Conservation (phyloP, 2,797 vertebrate genomes). For the Lacerta viridis region DNA sequence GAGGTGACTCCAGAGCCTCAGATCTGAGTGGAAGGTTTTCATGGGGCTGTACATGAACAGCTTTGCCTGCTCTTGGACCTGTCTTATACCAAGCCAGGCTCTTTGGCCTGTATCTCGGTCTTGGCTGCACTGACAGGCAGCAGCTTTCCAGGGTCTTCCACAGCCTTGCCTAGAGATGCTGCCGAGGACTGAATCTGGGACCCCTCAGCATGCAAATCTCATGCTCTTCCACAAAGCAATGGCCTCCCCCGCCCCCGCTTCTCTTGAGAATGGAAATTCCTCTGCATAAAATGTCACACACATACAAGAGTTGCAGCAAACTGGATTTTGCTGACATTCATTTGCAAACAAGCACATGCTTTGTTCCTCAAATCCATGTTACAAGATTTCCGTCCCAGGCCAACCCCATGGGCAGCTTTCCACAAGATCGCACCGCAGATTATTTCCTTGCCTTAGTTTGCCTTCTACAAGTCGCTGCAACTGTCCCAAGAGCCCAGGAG, state of each 20-base stretch:
- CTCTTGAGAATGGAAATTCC: constrained; percentile 37
- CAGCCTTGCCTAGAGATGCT: too few species aligned
- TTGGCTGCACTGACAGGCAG: not conserved
- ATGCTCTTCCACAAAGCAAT: not conserved
- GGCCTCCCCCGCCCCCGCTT: constrained; percentile 47
- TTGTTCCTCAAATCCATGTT: constrained; percentile 50
- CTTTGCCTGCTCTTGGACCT: not conserved
- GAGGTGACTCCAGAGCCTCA: too few species aligned
- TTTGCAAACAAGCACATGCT: constrained; percentile 51
- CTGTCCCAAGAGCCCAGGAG: too few species aligned
- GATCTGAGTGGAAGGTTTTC: too few species aligned
- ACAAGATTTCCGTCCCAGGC: constrained; percentile 41
- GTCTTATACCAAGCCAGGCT: not conserved
- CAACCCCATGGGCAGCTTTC: constrained; percentile 33
- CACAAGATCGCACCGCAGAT: constrained; percentile 11
- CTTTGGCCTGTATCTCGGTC: not conserved
- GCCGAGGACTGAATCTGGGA: not conserved
- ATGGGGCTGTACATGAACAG: not conserved
- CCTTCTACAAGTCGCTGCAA: not conserved
- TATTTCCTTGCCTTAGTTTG: not conserved
- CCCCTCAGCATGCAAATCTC: not conserved
- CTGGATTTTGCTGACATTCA: constrained; percentile 41
- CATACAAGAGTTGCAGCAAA: constrained; percentile 14
- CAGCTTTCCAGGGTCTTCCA: not conserved
- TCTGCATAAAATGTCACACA: constrained; percentile 41